Base-by-base conservation (phyloP, 2,797 vertebrate species). In the Macrochelys suwanniensis region DNA sequence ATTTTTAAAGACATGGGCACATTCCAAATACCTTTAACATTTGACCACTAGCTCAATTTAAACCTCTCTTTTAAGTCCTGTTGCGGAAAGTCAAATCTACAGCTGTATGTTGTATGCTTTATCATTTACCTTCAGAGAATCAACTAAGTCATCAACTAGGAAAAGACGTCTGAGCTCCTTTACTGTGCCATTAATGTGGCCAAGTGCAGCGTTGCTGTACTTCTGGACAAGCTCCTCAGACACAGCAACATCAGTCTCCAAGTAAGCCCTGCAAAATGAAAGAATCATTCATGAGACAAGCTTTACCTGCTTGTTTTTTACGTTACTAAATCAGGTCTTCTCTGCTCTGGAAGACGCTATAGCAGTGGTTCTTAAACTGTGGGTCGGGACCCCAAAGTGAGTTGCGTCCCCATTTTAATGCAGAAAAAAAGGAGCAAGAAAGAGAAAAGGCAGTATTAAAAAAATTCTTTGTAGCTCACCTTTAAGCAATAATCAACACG, bases 131-230 rank as follows among this genome's bases (percentile, higher is more conserved):
- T 99, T 99, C 95, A 99, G 98, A 92, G 99, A 99, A 98, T 99
- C 99, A 49, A 99, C 99, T 98, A 99, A 98, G 97, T 99, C 99
- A 92, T 99, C 99, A 0, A 99, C 99, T 95, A 99, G 98, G 98
- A 99, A 99, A 86, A 99, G 98, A 81, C 98, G 99, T 54, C 99
- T 98, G 74, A 99, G 97, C 92, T 99, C 99, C 26, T 97, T 97
- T 49, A 99, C 97, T 15, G 90, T 98, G 96, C 98, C 98, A 95
- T 99, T 99, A 95, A 99, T 77, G 31, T 98, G 98, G 71, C 98
- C 98, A 90, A 99, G 99, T 91, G 98, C 98, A 11, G 98, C 51
- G 76, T 99, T 99, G 25, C 99, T 99, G 98, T 99, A 99, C 95
- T 99, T 99, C 96, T 99, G 99, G 92, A 99, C 98, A 92, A 98